Base-by-base conservation (phyloP, 2,797 vertebrate species). In the Urosaurus nigricauda region DNA sequence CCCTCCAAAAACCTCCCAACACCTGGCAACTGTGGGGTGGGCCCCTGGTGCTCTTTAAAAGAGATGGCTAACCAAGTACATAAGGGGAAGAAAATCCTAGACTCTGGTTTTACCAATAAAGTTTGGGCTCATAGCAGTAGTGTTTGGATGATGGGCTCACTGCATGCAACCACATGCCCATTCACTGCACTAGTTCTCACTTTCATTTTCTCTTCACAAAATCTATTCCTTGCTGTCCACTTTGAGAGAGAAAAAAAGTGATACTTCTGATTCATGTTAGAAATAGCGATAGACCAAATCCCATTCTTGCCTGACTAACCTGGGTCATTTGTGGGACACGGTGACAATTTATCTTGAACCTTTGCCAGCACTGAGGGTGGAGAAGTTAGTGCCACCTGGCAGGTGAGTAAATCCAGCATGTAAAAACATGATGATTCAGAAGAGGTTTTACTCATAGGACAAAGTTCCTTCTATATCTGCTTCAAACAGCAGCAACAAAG, bases 261-360 rank as follows among this genome's bases (percentile, higher is more conserved):
- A 12, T 73, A 29, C 0, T 19, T 83, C 74, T 3, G 17, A n/a
- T 19, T 32, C 43, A 4, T 70, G 0, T 3, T 79, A 17, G 65
- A 11, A 0, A 0, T 24, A 37, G 1, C 1, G 1, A 32, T n/a
- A 4, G 0, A 29, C 87, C 47, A 7, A 53, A 26, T 71, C 37
- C 32, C 63, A 58, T 84, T 14, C 24, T n/a, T 14, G 58, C 63
- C 53, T 26, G 83, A n/a, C 2, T 3, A 70, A 0, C 29, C 68
- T 53, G 21, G 75, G 14, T 63, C 86, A 79, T 5, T 0, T 1
- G 1, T 5, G 65, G 2, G 12, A 8, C 0, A 0, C 29, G 37
- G 56, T 29, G 1, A 0, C 29, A 74, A 32, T 24, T 89, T 24
- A 0, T 9, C 70, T 87, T 68, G 88, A 60, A 2, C 40, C 79